Evolutionary conservation across 2,888 invertebrate species (phyloP), one percentile per base, ranked within the genome.

Genomic region (Synanthedon vespiformis): DNA sequence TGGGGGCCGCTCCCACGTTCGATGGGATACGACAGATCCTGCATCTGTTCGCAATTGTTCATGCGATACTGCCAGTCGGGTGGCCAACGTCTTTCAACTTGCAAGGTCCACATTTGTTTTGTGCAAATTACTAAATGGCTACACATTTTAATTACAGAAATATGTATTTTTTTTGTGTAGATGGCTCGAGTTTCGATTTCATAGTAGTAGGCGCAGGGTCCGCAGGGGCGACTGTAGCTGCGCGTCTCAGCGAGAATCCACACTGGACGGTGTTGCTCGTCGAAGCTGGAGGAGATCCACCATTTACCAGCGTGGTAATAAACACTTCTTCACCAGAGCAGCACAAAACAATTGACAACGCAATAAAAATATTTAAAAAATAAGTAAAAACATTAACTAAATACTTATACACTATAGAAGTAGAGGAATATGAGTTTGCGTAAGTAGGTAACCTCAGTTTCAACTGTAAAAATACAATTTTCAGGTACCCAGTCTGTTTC

Each of bases 181-280:
- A 72, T 64, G 72, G 72, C 1, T 74, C 72, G 5, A 58, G 52
- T 3, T 77, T 73, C 44, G 71, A 79, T 61, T 75, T 74, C 58
- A 61, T 79, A 13, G 72, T 79, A 40, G 69, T 77, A 10, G 78
- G 78, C 0, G 65, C 75, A 1, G 78, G 79, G 2, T 74, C 76
- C 0, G 73, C 74, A 0, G 78, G 79, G 0, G 68, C 73, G 0
- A 61, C 74, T 11, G 63, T 77, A 3, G 77, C 74, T 1, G 58
- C 72, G 1, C 60, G 78, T 0, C 65, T 78, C 3, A 70, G 73
- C 4, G 78, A 79, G 57, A 54, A 64, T 16, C 56, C 59, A 1
- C 34, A 54, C 11, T 64, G 68, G 54, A 60, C 58, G 0, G 70
- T 77, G 1, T 66, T 79, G 1, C 67, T 79, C 1, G 52, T 79